phyloP scores from a whole-genome alignment of 2,888 invertebrate genomes.

The Vanessa cardui region DNA sequence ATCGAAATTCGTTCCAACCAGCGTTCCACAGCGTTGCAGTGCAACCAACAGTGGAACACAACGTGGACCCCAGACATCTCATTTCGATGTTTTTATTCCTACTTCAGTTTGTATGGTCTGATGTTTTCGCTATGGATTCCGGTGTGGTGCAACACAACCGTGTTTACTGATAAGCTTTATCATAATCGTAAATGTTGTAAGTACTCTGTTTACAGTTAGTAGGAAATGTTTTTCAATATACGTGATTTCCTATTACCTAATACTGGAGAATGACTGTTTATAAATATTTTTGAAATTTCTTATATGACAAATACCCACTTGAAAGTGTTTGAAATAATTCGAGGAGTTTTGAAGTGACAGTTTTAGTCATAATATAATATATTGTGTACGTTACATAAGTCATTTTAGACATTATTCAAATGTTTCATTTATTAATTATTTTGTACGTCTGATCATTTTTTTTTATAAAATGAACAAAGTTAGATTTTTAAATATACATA shows the following conservation, averaged over 20 bases:
- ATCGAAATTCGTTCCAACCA: slow-evolving; percentile 43
- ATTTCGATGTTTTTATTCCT: neutral
- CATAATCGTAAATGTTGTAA: slow-evolving; percentile 12
- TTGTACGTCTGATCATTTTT: no score
- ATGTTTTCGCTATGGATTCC: slow-evolving; percentile 8
- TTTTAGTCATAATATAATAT: no score
- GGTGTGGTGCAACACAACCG: slow-evolving; percentile 7
- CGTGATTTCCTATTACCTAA: slow-evolving; percentile 16
- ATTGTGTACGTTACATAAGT: no score
- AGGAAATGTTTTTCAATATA: slow-evolving; percentile 8
- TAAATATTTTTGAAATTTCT: slow-evolving; percentile 3
- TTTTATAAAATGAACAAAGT: no score
- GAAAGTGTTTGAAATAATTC: neutral
- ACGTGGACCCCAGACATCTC: neutral
- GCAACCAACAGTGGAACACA: neutral
- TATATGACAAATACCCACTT: neutral
- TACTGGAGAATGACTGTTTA: neutral
- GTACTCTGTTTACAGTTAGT: slow-evolving; percentile 11
- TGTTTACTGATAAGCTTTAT: slow-evolving; percentile 7
- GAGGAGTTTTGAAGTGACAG: neutral
- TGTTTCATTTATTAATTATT: no score
- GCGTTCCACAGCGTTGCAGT: slow-evolving; percentile 17
- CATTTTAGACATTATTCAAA: no score
- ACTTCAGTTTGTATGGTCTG: neutral
- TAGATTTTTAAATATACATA: no score